These are phyloP conservation scores for Drosophila pachea DNA, from an alignment of 1,140 invertebrate genomes.

Conservation along the genomic window DNA sequence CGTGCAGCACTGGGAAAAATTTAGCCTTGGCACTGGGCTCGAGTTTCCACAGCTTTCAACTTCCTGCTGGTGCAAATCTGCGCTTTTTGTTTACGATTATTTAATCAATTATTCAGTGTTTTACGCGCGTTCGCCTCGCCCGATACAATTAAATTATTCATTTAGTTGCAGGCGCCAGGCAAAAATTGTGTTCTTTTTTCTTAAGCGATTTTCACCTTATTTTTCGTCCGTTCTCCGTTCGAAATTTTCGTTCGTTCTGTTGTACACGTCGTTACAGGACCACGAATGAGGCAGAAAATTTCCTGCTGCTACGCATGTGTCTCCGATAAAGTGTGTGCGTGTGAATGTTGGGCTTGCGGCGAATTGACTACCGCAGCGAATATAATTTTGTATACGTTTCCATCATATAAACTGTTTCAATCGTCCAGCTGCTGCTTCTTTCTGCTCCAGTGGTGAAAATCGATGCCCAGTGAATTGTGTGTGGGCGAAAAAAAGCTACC, in stretches of 20 bases:
- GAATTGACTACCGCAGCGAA: slow-evolving; percentile 62
- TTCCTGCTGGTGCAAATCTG: slow-evolving; percentile 23
- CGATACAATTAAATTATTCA: slow-evolving; percentile 53
- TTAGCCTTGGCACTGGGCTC: slow-evolving; percentile 36
- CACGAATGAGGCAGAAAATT: slow-evolving; percentile 58
- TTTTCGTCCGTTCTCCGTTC: slow-evolving; percentile 20
- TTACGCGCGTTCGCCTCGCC: slow-evolving; percentile 41
- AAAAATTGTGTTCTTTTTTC: slow-evolving; percentile 8
- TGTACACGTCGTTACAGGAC: slow-evolving; percentile 65
- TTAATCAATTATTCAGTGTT: slow-evolving; percentile 66
- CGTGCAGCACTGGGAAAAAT: slow-evolving; percentile 13
- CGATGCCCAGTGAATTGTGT: slow-evolving; percentile 46
- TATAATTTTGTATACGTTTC: slow-evolving; percentile 69
- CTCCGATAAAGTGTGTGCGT: slow-evolving; percentile 5
- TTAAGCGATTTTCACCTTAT: slow-evolving; percentile 40
- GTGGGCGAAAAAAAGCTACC: slow-evolving; percentile 17
- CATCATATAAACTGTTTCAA: slow-evolving; percentile 65
- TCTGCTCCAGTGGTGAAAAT: slow-evolving; percentile 60
- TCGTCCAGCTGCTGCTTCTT: slow-evolving; percentile 40
- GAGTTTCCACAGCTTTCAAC: slow-evolving; percentile 6
- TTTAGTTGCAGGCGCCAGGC: slow-evolving; percentile 27
- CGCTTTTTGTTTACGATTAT: slow-evolving; percentile 62
- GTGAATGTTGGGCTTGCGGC: slow-evolving; percentile 43
- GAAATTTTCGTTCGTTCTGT: slow-evolving; percentile 32
- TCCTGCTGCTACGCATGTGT: slow-evolving; percentile 27